phyloP scores from a whole-genome alignment of 2,797 vertebrate genomes.

The Fratercula arctica region DNA sequence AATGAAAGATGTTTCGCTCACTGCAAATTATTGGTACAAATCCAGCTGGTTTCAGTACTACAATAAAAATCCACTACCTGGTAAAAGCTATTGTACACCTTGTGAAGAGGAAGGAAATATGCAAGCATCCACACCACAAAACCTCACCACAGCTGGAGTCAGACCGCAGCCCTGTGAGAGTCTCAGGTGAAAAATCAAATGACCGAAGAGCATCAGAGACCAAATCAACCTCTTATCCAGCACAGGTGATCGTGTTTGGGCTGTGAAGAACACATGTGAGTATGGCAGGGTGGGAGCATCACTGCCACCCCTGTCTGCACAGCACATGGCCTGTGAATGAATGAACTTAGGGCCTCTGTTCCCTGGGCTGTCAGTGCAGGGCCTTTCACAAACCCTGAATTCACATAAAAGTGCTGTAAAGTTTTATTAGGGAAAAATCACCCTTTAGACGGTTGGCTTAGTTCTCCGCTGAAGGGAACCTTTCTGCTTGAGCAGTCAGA shows the following conservation, averaged over 20 bases:
- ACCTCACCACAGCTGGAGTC: not conserved
- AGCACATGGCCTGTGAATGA: not conserved
- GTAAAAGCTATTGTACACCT: not conserved
- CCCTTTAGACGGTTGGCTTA: conserved; percentile 10
- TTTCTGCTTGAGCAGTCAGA: conserved; percentile 22
- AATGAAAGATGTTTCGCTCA: not conserved
- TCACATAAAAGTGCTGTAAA: not conserved
- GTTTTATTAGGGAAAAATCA: conserved; percentile 62
- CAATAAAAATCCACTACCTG: not conserved
- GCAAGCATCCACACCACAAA: not conserved
- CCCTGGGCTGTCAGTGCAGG: not conserved
- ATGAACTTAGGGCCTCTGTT: not conserved
- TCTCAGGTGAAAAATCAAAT: not conserved
- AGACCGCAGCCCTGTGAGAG: not conserved
- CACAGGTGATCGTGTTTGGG: not conserved
- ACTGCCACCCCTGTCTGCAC: not conserved
- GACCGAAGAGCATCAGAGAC: not conserved
- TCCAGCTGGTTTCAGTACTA: not conserved
- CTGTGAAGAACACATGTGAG: not conserved
- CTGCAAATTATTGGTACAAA: not conserved
- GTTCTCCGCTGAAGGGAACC: not conserved
- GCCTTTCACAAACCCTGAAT: conserved; percentile 20
- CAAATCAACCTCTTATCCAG: not conserved
- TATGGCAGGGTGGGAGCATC: rapidly evolving
- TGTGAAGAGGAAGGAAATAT: not conserved